Base-by-base conservation (phyloP, 2,113 vertebrate genomes). In the Festucalex cinctus region DNA sequence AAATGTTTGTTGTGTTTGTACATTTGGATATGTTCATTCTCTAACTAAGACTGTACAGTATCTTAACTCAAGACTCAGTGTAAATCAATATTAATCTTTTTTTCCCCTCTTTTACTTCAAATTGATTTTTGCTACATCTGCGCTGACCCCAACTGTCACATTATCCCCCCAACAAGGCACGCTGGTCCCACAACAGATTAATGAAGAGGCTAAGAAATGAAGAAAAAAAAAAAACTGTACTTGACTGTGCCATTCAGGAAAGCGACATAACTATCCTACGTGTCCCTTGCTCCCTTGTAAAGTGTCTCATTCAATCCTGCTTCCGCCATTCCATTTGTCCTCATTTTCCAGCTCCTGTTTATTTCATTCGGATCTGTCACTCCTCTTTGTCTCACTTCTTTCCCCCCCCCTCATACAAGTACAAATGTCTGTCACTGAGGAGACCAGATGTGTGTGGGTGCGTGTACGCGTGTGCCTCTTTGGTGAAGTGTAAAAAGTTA, bases 101-200 rank as follows among this genome's bases (percentile, higher is more conserved):
- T 86, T 83, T 79, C 85, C 14, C 26, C 54, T 77, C 70, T 85
- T 87, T 76, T 79, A 83, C 87, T 88, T 83, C 71, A 80, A 68
- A 91, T 90, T 89, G 88, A 90, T 90, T 87, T 88, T 85, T 82
- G 70, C 80, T 62, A 57, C 79, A 81, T 85, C 81, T 71, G 80
- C 80, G 77, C 77, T 88, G 87, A 89, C 88, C 84, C 78, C 84
- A 88, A 79, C 89, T 78, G 80, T 91, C 88, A 92, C 79, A 88
- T 88, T 88, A 88, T 82, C 81, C 88, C 73, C 84, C 82, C 78
- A 91, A 91, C 85, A 91, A 88, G 86, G 82, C 86, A 81, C 78
- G 85, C 88, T 85, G 84, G 79, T 82, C 79, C 79, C 88, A 84
- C 78, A 63, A 16, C 75, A 89, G 87, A 91, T 90, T 84, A 89